Evolutionary conservation across 2,888 invertebrate genomes (phyloP).

Genomic region (Lasioglossum morio): DNA sequence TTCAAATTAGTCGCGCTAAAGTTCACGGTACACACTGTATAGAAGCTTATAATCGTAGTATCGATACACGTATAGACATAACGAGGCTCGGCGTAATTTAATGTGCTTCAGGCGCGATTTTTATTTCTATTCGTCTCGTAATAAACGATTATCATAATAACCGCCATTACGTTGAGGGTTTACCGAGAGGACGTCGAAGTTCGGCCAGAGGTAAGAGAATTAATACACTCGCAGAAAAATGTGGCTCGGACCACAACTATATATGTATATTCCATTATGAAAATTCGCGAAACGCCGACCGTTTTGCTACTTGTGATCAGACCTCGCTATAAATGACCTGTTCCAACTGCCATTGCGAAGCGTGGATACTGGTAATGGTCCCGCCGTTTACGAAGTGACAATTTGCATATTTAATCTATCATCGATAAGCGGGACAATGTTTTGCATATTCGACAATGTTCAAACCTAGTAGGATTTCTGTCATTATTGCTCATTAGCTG

Average conservation of each 20-base stretch:
- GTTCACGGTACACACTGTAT: conserved; percentile 33
- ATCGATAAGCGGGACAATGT: conserved; percentile 6
- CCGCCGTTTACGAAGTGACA: conserved; percentile 27
- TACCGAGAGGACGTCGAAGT: conserved; percentile 48
- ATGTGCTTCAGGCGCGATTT: conserved; percentile 67
- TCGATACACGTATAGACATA: conserved; percentile 36
- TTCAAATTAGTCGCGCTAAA: neutral
- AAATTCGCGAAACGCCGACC: conserved; percentile 27
- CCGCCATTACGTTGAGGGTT: conserved; percentile 71
- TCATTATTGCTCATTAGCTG: conserved; percentile 4
- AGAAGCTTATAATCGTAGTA: conserved; percentile 32
- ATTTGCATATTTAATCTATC: conserved; percentile 48
- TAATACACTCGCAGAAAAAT: conserved; percentile 48
- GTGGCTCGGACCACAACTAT: conserved; percentile 9
- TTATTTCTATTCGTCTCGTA: conserved; percentile 75
- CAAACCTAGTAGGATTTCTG: neutral
- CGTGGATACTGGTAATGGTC: neutral
- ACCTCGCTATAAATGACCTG: neutral
- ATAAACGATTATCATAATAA: conserved; percentile 79
- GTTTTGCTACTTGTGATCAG: neutral
- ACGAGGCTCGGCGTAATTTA: conserved; percentile 63
- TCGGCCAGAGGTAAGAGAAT: conserved; percentile 28
- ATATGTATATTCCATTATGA: conserved; percentile 23
- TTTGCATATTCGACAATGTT: conserved; percentile 24
- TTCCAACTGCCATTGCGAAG: neutral